A percentile compares a stretch with the other conserved stretches of the same genome.
These are phyloP conservation scores for Sarcophilus harrisii DNA, from an alignment of 2,797 vertebrate species.

Conservation along the genomic window DNA sequence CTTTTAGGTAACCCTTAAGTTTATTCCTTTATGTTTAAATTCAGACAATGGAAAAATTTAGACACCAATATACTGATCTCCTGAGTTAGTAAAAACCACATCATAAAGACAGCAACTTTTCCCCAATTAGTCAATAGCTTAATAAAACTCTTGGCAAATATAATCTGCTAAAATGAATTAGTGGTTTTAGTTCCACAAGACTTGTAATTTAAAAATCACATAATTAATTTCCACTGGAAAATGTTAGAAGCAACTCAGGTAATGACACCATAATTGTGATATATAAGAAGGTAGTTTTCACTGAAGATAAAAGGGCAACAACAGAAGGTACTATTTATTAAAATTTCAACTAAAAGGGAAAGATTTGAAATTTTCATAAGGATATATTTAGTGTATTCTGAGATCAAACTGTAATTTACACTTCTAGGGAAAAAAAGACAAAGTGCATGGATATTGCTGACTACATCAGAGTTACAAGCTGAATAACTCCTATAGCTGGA, in stretches of 20 bases:
- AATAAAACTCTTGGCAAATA: background rate
- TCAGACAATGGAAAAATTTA: background rate
- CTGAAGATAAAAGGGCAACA: background rate
- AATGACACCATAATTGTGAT: background rate
- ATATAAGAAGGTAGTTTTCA: background rate
- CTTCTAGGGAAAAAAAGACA: background rate
- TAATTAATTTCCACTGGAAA: background rate
- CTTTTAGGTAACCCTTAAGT: background rate
- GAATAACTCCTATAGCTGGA: background rate
- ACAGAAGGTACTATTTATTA: background rate
- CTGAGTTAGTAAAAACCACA: background rate
- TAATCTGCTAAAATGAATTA: background rate
- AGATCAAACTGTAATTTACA: background rate
- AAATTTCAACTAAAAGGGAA: background rate
- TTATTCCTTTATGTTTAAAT: background rate
- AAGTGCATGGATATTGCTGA: background rate
- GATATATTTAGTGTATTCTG: background rate
- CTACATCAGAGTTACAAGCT: background rate
- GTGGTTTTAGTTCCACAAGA: background rate
- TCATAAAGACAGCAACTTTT: background rate
- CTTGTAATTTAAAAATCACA: background rate
- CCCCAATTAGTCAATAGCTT: background rate
- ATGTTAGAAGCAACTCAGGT: background rate
- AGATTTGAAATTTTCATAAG: background rate
- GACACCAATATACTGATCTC: background rate